Evolutionary conservation across 2,888 invertebrate genomes (phyloP), one percentile per base, ranked within the genome.

Genomic region (Drosophila peninsularis): DNA sequence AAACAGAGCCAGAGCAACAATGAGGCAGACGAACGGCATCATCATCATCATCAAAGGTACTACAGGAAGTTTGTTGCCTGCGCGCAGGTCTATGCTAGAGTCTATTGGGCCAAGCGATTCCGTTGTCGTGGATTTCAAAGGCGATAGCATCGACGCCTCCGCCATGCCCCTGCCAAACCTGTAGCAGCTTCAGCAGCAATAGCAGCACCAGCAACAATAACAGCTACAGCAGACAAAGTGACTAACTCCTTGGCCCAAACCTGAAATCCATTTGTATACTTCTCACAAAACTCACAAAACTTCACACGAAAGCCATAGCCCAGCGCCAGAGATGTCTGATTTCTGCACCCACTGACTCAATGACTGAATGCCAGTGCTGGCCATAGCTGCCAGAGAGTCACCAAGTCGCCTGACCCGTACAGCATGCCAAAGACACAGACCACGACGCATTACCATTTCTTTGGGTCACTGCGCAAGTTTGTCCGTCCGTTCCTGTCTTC

Each of bases 201-300:
- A 21, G 1, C 36, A 37, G 17, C 53, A n/a, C 21, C 13, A 44
- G 34, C 34, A 30, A 24, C 11, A 36, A 17, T 55, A n/a, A 49
- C 32, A 57, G 45, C 32, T 11, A 49, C 55, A 60, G 32, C 49
- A 37, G 42, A 41, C 55, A 62, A 69, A 74, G 79, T 87, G 87
- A 83, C 89, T 84, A 87, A 89, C 87, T 84, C 83, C 83, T 88
- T 70, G 78, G 64, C 50, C 65, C 54, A 70, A 80, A 78, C 77
- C 86, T 80, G 80, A 83, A 86, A 80, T 75, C 83, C 89, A 84
- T 84, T 84, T 84, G 89, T 84, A 88, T 86, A 80, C 87, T 83
- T 88, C 89, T 86, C 89, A 83, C 89, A 83, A 83, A 80, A 88
- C 89, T 86, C 89, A 83, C 89, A 83, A 83, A 80, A 88, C 89